phyloP scores from a whole-genome alignment of 1,140 invertebrate genomes.

The Prorops nasuta region DNA sequence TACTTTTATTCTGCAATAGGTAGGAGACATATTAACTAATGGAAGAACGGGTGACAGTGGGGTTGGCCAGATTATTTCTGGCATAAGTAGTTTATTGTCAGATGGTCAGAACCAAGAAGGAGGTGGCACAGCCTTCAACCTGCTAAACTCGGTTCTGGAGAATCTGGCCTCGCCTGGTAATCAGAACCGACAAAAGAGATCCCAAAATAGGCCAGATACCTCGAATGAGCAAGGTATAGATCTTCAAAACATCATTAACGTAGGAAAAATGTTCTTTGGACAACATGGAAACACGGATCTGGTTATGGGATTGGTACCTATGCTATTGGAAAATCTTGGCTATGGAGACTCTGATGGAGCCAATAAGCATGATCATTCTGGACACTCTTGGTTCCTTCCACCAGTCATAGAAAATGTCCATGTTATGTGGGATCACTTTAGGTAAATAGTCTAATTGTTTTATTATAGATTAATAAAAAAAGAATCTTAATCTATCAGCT shows the following conservation, averaged over 20 bases:
- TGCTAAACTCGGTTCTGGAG: conserved; percentile 58
- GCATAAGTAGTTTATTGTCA: conserved; percentile 56
- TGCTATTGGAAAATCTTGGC: conserved; percentile 62
- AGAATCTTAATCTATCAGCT: not conserved
- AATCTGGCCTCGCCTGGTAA: conserved; percentile 45
- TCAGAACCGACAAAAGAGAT: conserved; percentile 29
- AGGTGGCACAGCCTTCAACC: conserved; percentile 50
- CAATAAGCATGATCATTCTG: conserved; percentile 64
- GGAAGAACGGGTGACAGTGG: conserved; percentile 23
- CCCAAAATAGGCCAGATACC: conserved; percentile 28
- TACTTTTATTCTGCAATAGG: conserved; percentile 7
- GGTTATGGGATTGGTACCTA: conserved; percentile 63
- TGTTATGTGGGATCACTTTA: conserved; percentile 75
- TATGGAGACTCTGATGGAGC: conserved; percentile 48
- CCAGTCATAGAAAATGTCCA: conserved; percentile 73
- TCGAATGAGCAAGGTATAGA: conserved; percentile 44
- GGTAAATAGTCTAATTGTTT: conserved; percentile 24
- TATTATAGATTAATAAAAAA: not conserved
- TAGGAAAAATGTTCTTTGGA: conserved; percentile 64
- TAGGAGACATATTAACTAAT: conserved; percentile 23
- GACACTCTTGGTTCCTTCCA: conserved; percentile 70
- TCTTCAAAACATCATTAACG: conserved; percentile 60
- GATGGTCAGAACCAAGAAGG: conserved; percentile 52
- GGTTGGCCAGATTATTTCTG: conserved; percentile 45
- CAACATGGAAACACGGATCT: conserved; percentile 55